phyloP scores from a whole-genome alignment of 1,140 invertebrate genomes.

The Drosophila grimshawi region DNA sequence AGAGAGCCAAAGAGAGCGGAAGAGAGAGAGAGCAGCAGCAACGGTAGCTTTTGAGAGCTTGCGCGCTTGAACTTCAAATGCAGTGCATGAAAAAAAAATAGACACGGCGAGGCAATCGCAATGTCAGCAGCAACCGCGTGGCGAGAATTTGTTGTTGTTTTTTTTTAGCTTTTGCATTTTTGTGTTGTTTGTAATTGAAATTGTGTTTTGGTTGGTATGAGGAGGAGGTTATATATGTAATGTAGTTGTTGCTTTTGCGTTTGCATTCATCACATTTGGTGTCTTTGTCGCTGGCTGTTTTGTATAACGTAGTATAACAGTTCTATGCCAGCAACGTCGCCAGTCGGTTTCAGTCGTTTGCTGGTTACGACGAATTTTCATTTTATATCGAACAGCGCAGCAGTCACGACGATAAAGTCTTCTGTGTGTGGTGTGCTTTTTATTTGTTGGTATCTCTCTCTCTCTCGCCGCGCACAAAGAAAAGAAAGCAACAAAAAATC shows the following conservation, averaged over 20 bases:
- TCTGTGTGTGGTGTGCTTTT: slow-evolving; percentile 29
- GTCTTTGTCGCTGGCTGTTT: slow-evolving; percentile 40
- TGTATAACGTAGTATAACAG: slow-evolving; percentile 78
- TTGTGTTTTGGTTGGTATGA: slow-evolving; percentile 45
- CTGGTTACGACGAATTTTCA: slow-evolving; percentile 81
- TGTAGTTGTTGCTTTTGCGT: slow-evolving; percentile 40
- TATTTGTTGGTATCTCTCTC: slow-evolving; percentile 56
- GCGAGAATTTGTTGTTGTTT: slow-evolving; percentile 28
- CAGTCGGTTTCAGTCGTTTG: slow-evolving; percentile 48
- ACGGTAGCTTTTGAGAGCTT: slow-evolving; percentile 50
- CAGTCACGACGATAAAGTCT: slow-evolving; percentile 62
- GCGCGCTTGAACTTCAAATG: slow-evolving; percentile 81
- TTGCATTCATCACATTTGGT: slow-evolving; percentile 37
- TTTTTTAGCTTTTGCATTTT: slow-evolving; percentile 46
- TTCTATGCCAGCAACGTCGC: slow-evolving; percentile 43
- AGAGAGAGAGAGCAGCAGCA: slow-evolving; percentile 7
- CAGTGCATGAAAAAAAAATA: slow-evolving; percentile 49
- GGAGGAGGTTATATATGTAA: slow-evolving; percentile 28
- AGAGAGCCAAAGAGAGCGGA: too few relatives aligned
- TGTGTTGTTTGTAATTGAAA: slow-evolving; percentile 45
- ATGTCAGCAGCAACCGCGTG: slow-evolving; percentile 52
- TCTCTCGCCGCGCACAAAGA: slow-evolving; percentile 54
- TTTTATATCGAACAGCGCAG: slow-evolving; percentile 78
- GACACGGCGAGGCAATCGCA: slow-evolving; percentile 42
- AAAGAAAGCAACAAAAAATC: slow-evolving; percentile 2